Evolutionary conservation across 2,888 invertebrate genomes (phyloP).

Genomic region (Epistrophe eligans): DNA sequence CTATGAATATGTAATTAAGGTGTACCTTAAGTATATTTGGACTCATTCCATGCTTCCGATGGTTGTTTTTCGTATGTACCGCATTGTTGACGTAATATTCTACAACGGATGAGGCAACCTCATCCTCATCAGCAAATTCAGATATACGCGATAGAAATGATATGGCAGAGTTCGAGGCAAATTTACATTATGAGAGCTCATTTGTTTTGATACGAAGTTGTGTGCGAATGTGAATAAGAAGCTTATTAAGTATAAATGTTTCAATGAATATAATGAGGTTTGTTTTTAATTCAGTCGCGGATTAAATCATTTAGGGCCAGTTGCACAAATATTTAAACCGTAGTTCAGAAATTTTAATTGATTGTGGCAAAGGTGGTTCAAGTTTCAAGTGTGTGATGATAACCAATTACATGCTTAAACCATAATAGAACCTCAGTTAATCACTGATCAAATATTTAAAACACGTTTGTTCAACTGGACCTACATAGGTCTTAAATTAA

Average conservation of each 20-base stretch:
- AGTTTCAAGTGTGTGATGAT: no score
- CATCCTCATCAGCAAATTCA: background rate
- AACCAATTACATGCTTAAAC: no score
- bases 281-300: background rate
- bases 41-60: background rate
- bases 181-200: constrained; percentile 7
- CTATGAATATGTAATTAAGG: constrained; percentile 58
- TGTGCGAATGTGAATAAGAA: constrained; percentile 17
- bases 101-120: background rate
- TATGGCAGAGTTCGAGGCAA: constrained; percentile 26
- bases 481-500: no score
- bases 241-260: constrained; percentile 11
- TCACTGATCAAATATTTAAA: no score
- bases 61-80: constrained; percentile 31
- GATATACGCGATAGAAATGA: constrained; percentile 14
- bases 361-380: no score
- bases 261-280: background rate
- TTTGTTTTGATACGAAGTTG: constrained; percentile 46
- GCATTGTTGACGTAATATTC: constrained; percentile 62
- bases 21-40: constrained; percentile 47
- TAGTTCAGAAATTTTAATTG: no score
- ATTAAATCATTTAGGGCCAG: background rate
- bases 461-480: no score
- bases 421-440: no score
- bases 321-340: no score